A percentile compares a stretch with the other conserved stretches of the same genome.
phyloP scores from a whole-genome alignment of 2,113 vertebrate genomes.

The Cebus imitator region DNA sequence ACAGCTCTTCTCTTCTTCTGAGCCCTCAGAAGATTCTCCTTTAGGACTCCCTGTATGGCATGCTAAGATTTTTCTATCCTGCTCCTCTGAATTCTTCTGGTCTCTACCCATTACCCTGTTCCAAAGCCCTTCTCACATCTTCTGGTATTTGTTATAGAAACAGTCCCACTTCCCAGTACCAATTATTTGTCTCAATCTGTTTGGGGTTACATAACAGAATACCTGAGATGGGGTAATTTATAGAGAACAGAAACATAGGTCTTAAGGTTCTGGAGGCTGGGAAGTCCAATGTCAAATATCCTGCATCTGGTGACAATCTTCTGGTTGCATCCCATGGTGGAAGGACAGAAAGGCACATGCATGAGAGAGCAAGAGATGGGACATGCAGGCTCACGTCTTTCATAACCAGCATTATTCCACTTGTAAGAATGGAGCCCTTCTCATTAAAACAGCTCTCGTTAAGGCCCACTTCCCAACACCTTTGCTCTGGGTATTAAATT shows the following conservation, averaged over 20 bases:
- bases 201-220: not conserved
- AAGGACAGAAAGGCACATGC: not conserved
- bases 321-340: not conserved
- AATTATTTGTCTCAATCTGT: not conserved
- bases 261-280: not conserved
- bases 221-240: not conserved
- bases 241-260: not conserved
- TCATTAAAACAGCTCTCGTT: not conserved
- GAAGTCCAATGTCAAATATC: not conserved
- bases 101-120: not conserved
- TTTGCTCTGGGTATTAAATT: not conserved
- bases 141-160: not conserved
- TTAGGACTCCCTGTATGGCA: not conserved
- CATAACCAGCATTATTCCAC: not conserved
- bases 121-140: not conserved
- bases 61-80: not conserved
- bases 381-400: not conserved
- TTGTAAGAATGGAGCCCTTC: not conserved
- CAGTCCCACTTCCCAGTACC: not conserved
- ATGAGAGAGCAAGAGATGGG: not conserved
- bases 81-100: not conserved
- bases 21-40: not conserved
- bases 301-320: not conserved
- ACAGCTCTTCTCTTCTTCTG: not conserved
- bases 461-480: not conserved